Evolutionary conservation across 1,140 invertebrate species (phyloP).

Genomic region (Glossosoma conforme): DNA sequence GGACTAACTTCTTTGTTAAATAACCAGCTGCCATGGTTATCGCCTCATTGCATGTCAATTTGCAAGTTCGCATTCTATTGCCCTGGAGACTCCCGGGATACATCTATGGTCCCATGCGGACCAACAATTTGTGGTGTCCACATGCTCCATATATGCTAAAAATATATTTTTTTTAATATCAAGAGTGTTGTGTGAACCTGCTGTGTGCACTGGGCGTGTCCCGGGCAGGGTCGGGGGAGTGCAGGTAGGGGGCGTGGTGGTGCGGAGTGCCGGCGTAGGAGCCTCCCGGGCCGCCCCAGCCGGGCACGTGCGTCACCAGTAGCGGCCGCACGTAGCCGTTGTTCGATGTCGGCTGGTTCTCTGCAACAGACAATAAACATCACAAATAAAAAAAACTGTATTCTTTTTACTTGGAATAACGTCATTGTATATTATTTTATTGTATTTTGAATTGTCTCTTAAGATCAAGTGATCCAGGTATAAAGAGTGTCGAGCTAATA

Average conservation of each 20-base stretch:
- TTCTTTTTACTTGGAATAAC: slow-evolving; percentile 18
- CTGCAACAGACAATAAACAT: no score
- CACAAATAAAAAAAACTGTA: not conserved
- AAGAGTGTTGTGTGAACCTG: no score
- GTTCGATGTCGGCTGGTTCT: slow-evolving; percentile 59
- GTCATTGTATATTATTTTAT: slow-evolving; percentile 2
- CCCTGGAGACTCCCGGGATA: no score
- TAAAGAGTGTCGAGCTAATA: no score
- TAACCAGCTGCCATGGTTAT: no score
- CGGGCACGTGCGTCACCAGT: slow-evolving; percentile 78
- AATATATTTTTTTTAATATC: no score
- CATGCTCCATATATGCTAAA: no score
- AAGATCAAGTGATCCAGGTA: not conserved
- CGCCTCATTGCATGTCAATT: no score
- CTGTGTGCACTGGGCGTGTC: slow-evolving; percentile 67
- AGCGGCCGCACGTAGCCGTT: slow-evolving; percentile 87
- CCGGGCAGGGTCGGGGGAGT: slow-evolving; percentile 64
- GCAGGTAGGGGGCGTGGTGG: slow-evolving; percentile 52
- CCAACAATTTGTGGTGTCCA: no score
- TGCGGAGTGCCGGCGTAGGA: slow-evolving; percentile 61
- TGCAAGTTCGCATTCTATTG: no score
- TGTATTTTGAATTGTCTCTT: not conserved
- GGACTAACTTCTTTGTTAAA: no score
- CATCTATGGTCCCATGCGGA: no score
- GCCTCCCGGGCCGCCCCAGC: slow-evolving; percentile 51